These are phyloP conservation scores for Hydrozoanthus gracilis DNA, from an alignment of 92 coral and sea anemone species.

Conservation along the genomic window DNA sequence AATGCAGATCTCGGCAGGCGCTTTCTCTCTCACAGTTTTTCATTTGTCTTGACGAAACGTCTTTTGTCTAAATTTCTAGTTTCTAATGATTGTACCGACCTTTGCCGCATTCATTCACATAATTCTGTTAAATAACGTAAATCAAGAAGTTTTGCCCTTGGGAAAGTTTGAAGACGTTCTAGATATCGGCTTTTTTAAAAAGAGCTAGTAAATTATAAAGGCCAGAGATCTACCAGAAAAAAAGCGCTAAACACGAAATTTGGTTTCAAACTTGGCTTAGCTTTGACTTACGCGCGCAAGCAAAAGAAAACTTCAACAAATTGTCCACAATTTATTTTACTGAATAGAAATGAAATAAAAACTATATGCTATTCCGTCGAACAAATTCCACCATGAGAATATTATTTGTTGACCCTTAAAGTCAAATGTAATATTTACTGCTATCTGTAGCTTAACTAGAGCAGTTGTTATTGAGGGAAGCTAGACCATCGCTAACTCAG, in stretches of 20 bases:
- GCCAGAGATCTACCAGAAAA: no score
- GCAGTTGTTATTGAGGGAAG: background rate
- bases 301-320: background rate
- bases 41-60: background rate
- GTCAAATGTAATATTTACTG: constrained; percentile 4
- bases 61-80: no score
- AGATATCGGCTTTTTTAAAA: no score
- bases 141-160: no score
- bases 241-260: no score
- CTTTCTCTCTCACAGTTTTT: background rate
- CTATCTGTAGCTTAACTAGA: background rate
- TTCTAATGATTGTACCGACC: no score
- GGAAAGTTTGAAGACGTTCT: no score
- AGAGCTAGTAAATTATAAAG: no score
- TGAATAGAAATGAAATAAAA: background rate
- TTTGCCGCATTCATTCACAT: no score
- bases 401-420: background rate
- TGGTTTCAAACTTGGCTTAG: no score
- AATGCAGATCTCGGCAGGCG: constrained; percentile 5
- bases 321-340: background rate
- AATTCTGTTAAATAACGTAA: no score
- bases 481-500: background rate
- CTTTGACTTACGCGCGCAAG: background rate
- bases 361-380: background rate
- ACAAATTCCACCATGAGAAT: background rate